Evolutionary conservation across 2,888 invertebrate genomes (phyloP).

Genomic region (Drosophila mayaguana): DNA sequence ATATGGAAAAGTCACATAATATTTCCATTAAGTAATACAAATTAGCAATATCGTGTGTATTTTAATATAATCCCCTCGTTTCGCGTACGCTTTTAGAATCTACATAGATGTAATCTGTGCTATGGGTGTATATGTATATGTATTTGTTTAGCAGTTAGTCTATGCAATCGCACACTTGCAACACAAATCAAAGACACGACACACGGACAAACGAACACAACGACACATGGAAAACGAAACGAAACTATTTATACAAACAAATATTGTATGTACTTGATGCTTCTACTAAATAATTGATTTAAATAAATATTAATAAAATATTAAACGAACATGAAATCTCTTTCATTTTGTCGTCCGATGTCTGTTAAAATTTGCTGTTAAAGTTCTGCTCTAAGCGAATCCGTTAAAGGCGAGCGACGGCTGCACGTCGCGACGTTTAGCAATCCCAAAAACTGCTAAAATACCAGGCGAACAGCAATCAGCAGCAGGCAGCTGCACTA

Average conservation of each 20-base stretch:
- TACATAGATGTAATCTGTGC: constrained; percentile 62
- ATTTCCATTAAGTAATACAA: constrained; percentile 25
- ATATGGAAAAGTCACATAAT: constrained; percentile 2
- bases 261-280: constrained; percentile 77
- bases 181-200: constrained; percentile 64
- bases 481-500: constrained; percentile 14
- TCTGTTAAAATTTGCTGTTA: constrained; percentile 6
- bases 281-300: constrained; percentile 68
- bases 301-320: constrained; percentile 35
- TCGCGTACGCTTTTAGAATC: constrained; percentile 53
- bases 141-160: constrained; percentile 61
- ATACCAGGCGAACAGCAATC: constrained; percentile 38
- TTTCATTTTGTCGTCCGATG: background rate
- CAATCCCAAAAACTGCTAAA: constrained; percentile 40
- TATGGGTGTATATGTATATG: constrained; percentile 53
- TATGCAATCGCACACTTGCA: constrained; percentile 44
- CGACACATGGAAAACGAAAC: constrained; percentile 26
- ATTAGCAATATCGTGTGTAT: constrained; percentile 41
- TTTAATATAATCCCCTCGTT: constrained; percentile 15
- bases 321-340: constrained; percentile 12
- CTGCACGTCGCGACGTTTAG: constrained; percentile 9
- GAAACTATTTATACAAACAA: constrained; percentile 67
- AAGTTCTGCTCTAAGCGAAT: background rate
- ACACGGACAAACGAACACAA: constrained; percentile 18
- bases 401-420: background rate